Base-by-base conservation (phyloP, 2,888 invertebrate genomes). In the Sacculina carcini region DNA sequence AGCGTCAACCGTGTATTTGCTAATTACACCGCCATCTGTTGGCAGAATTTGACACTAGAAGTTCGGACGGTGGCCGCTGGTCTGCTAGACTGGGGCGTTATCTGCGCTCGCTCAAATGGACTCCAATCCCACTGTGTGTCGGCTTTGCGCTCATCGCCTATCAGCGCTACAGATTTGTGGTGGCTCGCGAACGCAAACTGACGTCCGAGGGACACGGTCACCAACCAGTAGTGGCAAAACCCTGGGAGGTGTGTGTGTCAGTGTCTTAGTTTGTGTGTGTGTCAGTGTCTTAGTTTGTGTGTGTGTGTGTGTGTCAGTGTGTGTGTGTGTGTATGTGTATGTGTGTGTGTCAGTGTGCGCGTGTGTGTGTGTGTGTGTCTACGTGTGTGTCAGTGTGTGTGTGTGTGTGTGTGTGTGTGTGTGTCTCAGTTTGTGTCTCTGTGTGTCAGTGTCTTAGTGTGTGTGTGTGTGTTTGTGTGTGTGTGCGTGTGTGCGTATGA, bases 91-190 rank as follows among this genome's bases (percentile, higher is more conserved):
- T 58, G 24, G 54, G 53, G 21, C 54, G 54, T 6, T 60, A 58
- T 50, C 40, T 60, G 6, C 54, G 58, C 44, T 55, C 59, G 21
- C 53, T 61, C 14, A 56, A 57, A 52, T 61, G 61, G 61, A 58
- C 58, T 23, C 60, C 61, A 6, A 55, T 61, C 7, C 61, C 61
- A 1, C 50, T 61, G 14, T 58, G 61, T 28, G 51, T 61, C n/a
- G 61, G 60, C 32, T 57, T 60, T 51, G 60, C 60, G 9, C 54
- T 57, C 24, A 58, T 61, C 51, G 59, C 60, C 28, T 60, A 59
- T 52, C 60, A 60, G 49, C 60, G 59, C 50, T 59, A 58, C 53
- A 51, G 59, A 24, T 58, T 58, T 53, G 56, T 58, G n/a, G 56
- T 58, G 19, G 56, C 54, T 51, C 50, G 60, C 44, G 59, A 61